Conservation (phyloP, 2,797 vertebrate species). For the Cottoperca gobio region DNA sequence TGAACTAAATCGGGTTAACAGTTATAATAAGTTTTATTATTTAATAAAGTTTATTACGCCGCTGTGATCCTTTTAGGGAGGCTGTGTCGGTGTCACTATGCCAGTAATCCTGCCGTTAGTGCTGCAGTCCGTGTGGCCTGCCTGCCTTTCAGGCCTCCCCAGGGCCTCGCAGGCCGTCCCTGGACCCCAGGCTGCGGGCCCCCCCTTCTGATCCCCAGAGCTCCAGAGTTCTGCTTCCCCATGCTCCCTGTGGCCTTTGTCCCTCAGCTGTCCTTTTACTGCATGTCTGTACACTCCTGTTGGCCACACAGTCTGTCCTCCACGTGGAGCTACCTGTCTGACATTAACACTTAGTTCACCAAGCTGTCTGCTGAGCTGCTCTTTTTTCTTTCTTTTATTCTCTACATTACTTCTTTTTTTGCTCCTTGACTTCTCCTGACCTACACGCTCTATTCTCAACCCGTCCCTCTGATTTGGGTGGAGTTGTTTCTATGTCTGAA, state of each 20-base stretch:
- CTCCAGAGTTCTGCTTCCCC: conserved; percentile 64
- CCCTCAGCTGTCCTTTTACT: conserved; percentile 67
- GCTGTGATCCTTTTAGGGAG: conserved; percentile 99
- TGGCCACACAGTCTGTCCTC: conserved; percentile 26
- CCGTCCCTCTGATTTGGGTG: neutral
- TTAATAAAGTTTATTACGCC: conserved; percentile 99
- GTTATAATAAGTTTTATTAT: conserved; percentile 99
- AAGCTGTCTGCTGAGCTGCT: conserved; percentile 30
- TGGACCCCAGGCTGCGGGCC: conserved; percentile 69
- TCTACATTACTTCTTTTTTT: conserved; percentile 10
- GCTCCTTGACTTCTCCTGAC: conserved; percentile 2
- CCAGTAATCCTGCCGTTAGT: conserved; percentile 95
- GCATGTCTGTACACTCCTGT: conserved; percentile 49
- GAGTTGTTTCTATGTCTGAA: conserved; percentile 24
- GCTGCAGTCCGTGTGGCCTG: conserved; percentile 90
- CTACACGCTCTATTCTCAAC: conserved; percentile 3
- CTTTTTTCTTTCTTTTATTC: conserved; percentile 2
- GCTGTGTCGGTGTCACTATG: conserved; percentile 94
- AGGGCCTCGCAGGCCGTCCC: conserved; percentile 80
- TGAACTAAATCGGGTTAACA: conserved; percentile 99
- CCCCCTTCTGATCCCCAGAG: conserved; percentile 78
- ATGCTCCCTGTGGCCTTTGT: conserved; percentile 68
- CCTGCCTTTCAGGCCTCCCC: conserved; percentile 83
- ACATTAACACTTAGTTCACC: conserved; percentile 57
- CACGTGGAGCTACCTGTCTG: conserved; percentile 38